These are phyloP conservation scores for Eupithecia centaureata DNA, from an alignment of 2,888 invertebrate genomes.

Conservation along the genomic window DNA sequence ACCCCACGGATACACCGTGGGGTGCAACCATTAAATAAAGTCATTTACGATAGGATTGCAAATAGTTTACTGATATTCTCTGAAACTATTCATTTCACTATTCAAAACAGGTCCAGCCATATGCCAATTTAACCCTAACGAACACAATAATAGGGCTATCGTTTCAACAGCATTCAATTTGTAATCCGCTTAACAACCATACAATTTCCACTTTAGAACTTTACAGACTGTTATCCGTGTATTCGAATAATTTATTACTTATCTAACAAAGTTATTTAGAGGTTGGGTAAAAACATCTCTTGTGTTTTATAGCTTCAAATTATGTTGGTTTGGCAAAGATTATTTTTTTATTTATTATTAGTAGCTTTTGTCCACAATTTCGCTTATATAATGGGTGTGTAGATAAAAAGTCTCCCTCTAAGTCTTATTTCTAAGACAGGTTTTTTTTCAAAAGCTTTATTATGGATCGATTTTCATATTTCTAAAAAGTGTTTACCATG, in stretches of 20 bases:
- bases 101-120: background rate
- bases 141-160: constrained; percentile 12
- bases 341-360: background rate
- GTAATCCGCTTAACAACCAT: constrained; percentile 20
- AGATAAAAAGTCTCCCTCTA: background rate
- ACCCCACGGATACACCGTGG: too few species aligned
- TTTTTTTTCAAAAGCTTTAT: too few species aligned
- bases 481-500: too few species aligned
- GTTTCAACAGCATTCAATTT: constrained; percentile 27
- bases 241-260: constrained; percentile 34
- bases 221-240: constrained; percentile 36
- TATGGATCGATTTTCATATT: too few species aligned
- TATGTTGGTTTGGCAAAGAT: background rate
- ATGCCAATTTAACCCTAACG: constrained; percentile 11
- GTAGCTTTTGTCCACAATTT: background rate
- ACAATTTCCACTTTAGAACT: constrained; percentile 33
- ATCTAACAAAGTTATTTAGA: constrained; percentile 44
- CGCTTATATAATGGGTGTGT: background rate
- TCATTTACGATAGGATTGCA: background rate
- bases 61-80: background rate
- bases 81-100: constrained; percentile 5
- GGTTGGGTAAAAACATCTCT: background rate
- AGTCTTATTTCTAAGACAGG: too few species aligned
- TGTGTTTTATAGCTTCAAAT: background rate
- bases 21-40: too few species aligned